Conservation (phyloP, 2,888 invertebrate genomes). For the Eupithecia insigniata region DNA sequence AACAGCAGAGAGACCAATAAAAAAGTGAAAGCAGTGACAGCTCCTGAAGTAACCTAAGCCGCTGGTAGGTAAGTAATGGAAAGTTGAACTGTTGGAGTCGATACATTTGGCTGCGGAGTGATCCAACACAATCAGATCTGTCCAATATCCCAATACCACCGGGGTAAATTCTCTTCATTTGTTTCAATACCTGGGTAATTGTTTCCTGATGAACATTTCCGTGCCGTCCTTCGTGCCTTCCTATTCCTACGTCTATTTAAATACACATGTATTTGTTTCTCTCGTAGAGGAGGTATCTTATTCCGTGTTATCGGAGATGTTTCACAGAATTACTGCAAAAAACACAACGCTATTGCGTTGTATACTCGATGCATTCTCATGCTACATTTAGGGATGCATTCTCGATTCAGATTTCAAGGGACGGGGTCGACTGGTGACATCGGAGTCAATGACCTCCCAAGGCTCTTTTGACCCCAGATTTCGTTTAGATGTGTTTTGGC, state of each 20-base stretch:
- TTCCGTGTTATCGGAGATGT: neutral
- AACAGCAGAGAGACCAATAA: neutral
- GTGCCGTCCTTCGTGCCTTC: too few species aligned
- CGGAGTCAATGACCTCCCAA: neutral
- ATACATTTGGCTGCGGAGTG: conserved; percentile 53
- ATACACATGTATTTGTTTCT: neutral
- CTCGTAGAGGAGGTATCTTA: neutral
- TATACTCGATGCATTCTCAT: too few species aligned
- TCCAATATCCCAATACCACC: conserved; percentile 53
- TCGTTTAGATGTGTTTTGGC: neutral
- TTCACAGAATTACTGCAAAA: neutral
- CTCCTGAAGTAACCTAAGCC: conserved; percentile 7
- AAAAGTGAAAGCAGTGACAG: neutral
- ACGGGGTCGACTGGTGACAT: neutral
- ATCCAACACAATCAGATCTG: conserved; percentile 60
- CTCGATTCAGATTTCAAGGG: neutral
- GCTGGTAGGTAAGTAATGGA: conserved; percentile 18
- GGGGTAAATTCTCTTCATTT: conserved; percentile 35
- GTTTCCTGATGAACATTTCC: neutral
- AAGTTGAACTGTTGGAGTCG: conserved; percentile 40
- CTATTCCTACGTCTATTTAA: neutral
- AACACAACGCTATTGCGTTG: neutral
- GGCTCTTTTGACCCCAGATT: neutral
- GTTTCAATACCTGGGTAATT: conserved; percentile 21
- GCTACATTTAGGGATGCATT: too few species aligned